Evolutionary conservation across 92 coral and sea anemone species (phyloP), one percentile per base, ranked within the genome.

Genomic region (Porites divaricata): DNA sequence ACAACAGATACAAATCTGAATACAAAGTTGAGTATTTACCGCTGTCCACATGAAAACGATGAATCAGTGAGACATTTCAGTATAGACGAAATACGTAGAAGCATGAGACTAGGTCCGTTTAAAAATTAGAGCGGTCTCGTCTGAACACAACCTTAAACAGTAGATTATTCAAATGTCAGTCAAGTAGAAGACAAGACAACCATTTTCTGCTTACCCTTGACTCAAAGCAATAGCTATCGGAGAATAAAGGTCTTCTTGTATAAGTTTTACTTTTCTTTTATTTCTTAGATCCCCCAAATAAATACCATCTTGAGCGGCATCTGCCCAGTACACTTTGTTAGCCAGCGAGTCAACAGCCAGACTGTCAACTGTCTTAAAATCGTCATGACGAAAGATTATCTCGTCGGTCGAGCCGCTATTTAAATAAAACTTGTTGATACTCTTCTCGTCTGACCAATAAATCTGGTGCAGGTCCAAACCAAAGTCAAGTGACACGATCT

Each of bases 271-370:
- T 59, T 62, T 63, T 9, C 54, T 63, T 17, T 28, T 54, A 1
- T 49, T 77, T 49, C 28, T 24, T 59, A 45, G 70, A 77, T 77
- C 81, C n/a, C 59, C 70, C 6, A 77, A 5, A 54, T 77, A 63
- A 48, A 77, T 77, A 35, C 25, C 59, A 59, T 59, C 56, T 2
- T 77, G 53, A 54, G 35, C n/a, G 1, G 70, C 56, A 28, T 77
- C 81, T 26, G n/a, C 62, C 81, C 81, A 62, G 70, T 77, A 77
- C 35, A 77, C 6, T 20, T 77, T 77, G 4, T 59, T 21, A 12
- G 23, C 81, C 7, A 59, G 15, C 81, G 56, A 77, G 22, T 77
- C 70, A 9, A 62, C 81, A 26, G 69, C 28, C 25, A 77, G 8
- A 59, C 70, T 70, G 13, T 62, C 35, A n/a, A n/a, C n/a, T n/a